phyloP scores from a whole-genome alignment of 2,888 invertebrate species.

The Eilema caniola region DNA sequence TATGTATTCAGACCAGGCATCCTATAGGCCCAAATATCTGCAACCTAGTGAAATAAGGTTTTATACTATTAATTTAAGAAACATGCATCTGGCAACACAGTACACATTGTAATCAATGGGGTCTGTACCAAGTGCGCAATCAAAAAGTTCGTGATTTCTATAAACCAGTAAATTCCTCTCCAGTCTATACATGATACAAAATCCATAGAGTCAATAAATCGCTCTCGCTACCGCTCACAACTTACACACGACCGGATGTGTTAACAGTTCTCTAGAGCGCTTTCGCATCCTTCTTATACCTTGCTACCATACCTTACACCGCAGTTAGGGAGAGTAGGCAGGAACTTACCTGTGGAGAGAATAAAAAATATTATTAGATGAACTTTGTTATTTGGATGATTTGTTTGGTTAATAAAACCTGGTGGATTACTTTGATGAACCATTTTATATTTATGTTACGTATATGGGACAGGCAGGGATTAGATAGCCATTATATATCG shows the following conservation, averaged over 20 bases:
- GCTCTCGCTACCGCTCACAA: constrained; percentile 48
- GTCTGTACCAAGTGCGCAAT: too few species aligned
- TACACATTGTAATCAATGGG: too few species aligned
- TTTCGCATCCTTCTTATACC: constrained; percentile 8
- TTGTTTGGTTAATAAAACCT: not conserved
- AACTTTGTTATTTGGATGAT: not conserved
- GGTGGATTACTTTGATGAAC: not conserved
- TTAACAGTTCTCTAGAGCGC: constrained; percentile 16
- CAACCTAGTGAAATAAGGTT: too few species aligned
- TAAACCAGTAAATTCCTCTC: too few species aligned
- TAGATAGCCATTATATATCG: too few species aligned
- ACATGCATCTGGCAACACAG: too few species aligned
- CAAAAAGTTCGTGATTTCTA: too few species aligned
- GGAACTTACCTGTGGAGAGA: constrained; percentile 26
- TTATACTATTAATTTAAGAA: too few species aligned
- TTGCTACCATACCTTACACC: constrained; percentile 17
- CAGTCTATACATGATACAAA: too few species aligned
- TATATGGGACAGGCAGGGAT: too few species aligned
- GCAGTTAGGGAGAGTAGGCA: not conserved
- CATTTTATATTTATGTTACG: not conserved
- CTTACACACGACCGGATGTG: constrained; percentile 27
- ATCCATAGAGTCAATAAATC: not conserved
- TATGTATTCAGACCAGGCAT: too few species aligned
- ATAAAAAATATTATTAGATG: constrained; percentile 11
- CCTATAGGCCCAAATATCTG: too few species aligned